Base-by-base conservation (phyloP, 2,113 vertebrate species). In the Halichoeres trimaculatus region DNA sequence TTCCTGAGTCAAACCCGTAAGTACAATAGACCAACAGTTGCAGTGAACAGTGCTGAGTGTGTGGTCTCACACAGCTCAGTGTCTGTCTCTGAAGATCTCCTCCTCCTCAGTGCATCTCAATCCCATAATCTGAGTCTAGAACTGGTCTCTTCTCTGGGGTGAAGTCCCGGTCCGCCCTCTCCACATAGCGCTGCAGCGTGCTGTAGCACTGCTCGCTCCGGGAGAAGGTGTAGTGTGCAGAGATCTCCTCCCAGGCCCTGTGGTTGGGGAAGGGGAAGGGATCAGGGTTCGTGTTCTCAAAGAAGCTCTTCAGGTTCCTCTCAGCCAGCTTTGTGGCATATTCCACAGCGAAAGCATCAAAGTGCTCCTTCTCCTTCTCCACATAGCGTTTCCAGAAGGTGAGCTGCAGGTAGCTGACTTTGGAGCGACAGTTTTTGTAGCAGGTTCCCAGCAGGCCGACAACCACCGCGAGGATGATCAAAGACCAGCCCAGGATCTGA, bases 331-430 rank as follows among this genome's bases (percentile, higher is more conserved):
- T 92, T 67, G 47, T 84, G 38, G 93, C 92, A 0, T 95, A 93
- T 0, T 93, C 89, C 2, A 74, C 2, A 0, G 91, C 75, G 0
- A 74, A 92, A 8, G 23, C 1, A 1, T 95, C 93, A 13, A 95
- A 94, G 20, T 78, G 73, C 62, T 92, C 88, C 24, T 73, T 88
- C 76, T 95, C 94, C 55, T 93, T 94, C 51, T 94, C 88, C 16
- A 89, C n/a, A 43, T 95, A 95, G 48, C 74, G 69, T 60, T 92
- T 94, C 92, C 91, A 94, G 64, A 95, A 95, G 0, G 86, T 93
- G 36, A 91, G 89, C 86, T 95, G 94, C 70, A 95, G 82, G 88
- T 85, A 95, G 87, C 94, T 95, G 52, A 95, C 92, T 61, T 91
- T 62, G 58, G 94, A 95, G 56, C 90, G 88, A 52, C 94, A 95